Evolutionary conservation across 2,888 invertebrate genomes (phyloP).

Genomic region (Alsophila aescularia): DNA sequence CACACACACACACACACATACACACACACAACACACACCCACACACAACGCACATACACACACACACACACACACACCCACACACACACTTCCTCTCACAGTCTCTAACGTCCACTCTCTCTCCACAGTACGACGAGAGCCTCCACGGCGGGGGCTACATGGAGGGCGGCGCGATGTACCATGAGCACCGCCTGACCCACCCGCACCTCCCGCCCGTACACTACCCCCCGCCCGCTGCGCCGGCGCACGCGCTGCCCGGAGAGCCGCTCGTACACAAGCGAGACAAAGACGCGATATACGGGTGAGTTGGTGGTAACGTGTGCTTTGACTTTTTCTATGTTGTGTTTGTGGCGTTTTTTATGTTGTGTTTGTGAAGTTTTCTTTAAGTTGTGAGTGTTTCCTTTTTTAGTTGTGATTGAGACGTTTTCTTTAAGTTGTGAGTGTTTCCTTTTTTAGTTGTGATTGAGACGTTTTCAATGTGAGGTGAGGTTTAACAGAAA

Average conservation of each 20-base stretch:
- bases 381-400: no score
- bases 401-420: no score
- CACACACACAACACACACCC: background rate
- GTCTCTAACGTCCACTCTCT: background rate
- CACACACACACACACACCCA: background rate
- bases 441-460: no score
- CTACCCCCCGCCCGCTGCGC: conserved; percentile 93
- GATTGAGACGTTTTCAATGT: no score
- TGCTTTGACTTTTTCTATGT: conserved; percentile 34
- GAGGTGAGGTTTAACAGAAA: no score
- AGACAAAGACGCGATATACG: conserved; percentile 99
- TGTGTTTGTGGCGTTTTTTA: background rate
- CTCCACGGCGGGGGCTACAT: conserved; percentile 93
- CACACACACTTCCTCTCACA: background rate
- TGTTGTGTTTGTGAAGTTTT: background rate
- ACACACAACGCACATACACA: conserved; percentile 1
- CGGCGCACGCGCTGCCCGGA: conserved; percentile 94
- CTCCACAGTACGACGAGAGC: conserved; percentile 96
- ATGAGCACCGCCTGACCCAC: conserved; percentile 93
- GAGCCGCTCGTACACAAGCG: conserved; percentile 97
- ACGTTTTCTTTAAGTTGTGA: no score
- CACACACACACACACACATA: background rate
- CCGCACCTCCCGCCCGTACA: conserved; percentile 88
- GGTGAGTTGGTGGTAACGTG: conserved; percentile 90
- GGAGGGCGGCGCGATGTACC: conserved; percentile 90